Evolutionary conservation across 2,888 invertebrate species (phyloP).

Genomic region (Microplitis deprimator): DNA sequence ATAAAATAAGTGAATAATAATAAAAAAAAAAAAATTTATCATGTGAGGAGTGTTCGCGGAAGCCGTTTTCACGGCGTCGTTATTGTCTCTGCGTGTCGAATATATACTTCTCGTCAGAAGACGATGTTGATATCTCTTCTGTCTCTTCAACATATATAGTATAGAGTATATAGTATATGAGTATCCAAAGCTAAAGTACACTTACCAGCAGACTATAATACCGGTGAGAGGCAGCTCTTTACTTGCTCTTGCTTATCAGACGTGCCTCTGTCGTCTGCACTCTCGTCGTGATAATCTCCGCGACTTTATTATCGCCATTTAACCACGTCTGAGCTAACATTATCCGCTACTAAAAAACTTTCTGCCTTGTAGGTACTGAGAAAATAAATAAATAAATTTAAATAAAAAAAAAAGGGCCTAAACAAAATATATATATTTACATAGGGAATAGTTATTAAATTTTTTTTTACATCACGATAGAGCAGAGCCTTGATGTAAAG

Average conservation of each 20-base stretch:
- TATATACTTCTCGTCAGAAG: constrained; percentile 20
- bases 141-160: not conserved
- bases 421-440: not conserved
- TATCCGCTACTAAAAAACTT: constrained; percentile 12
- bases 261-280: constrained; percentile 26
- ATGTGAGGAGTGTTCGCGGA: constrained; percentile 29
- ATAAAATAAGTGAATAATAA: not conserved
- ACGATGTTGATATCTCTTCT: constrained; percentile 27
- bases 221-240: constrained; percentile 21
- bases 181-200: constrained; percentile 19
- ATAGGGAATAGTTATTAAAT: not conserved
- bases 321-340: constrained; percentile 27
- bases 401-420: not conserved
- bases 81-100: constrained; percentile 35
- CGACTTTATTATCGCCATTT: constrained; percentile 39
- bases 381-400: not conserved
- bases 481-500: constrained; percentile 2
- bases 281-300: constrained; percentile 30
- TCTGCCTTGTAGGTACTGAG: constrained; percentile 1
- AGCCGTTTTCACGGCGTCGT: constrained; percentile 27
- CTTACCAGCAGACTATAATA: constrained; percentile 21
- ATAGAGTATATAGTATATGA: not conserved
- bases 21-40: constrained; percentile 18
- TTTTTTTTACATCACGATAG: not conserved
- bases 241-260: constrained; percentile 35